These are phyloP conservation scores for Ahaetulla prasina DNA, from an alignment of 2,113 vertebrate genomes.

Conservation along the genomic window DNA sequence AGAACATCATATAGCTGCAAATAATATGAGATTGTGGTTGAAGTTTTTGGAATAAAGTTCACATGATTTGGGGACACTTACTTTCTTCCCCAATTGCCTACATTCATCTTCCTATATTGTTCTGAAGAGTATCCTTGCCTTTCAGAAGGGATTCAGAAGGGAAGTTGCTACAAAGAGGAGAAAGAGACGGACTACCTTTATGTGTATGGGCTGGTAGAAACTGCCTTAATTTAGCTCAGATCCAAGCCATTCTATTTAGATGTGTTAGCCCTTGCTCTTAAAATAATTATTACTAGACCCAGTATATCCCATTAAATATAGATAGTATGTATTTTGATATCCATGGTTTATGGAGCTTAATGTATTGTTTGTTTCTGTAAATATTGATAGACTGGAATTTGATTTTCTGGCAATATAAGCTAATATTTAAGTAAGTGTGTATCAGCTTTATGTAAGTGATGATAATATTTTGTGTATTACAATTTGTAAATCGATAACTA, in stretches of 20 bases:
- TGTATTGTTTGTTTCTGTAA: background rate
- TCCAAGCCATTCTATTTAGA: background rate
- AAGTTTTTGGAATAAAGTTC: background rate
- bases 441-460: slow-evolving; percentile 32
- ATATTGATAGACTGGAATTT: background rate
- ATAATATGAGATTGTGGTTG: background rate
- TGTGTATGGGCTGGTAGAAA: background rate
- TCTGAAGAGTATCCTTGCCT: background rate
- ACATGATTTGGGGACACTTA: background rate
- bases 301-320: background rate
- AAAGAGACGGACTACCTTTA: too few species aligned
- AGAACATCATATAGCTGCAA: background rate
- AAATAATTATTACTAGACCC: background rate
- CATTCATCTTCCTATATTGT: background rate
- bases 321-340: background rate
- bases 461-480: slow-evolving; percentile 54
- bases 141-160: background rate
- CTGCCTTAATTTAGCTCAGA: background rate
- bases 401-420: slow-evolving; percentile 29
- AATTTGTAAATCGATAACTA: slow-evolving; percentile 14
- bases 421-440: slow-evolving; percentile 15
- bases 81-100: background rate
- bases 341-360: background rate
- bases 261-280: background rate
- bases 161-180: background rate